A percentile compares a stretch with the other conserved stretches of the same genome.
Evolutionary conservation across 1,140 invertebrate species (phyloP).

Genomic region (Procambarus clarkii): DNA sequence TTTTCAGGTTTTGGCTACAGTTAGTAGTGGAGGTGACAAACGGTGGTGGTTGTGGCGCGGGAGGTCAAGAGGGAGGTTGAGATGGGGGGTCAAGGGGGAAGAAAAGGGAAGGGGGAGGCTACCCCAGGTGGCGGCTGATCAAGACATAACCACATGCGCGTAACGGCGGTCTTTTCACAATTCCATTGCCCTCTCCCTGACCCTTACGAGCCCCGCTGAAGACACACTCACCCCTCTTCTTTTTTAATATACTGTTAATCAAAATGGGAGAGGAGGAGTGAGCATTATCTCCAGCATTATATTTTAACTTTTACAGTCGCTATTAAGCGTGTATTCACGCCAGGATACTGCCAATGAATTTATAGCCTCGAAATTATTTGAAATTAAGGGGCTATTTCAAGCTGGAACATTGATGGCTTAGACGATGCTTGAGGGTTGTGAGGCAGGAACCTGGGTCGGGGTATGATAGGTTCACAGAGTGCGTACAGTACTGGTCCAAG

Average conservation of each 20-base stretch:
- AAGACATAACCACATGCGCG: conserved; percentile 33
- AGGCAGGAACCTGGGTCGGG: too few relatives aligned
- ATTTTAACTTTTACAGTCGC: neutral
- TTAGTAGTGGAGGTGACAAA: too few relatives aligned
- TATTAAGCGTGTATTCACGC: conserved; percentile 9
- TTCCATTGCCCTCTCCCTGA: neutral
- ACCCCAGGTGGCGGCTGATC: conserved; percentile 39
- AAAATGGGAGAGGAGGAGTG: neutral
- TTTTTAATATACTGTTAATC: neutral
- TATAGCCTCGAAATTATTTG: neutral
- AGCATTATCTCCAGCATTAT: neutral
- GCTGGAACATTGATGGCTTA: neutral
- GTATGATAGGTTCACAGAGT: too few relatives aligned
- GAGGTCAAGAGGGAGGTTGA: too few relatives aligned
- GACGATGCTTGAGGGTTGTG: too few relatives aligned
- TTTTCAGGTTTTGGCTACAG: too few relatives aligned
- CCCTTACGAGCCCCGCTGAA: neutral
- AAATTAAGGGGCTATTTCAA: neutral
- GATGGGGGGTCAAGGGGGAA: too few relatives aligned
- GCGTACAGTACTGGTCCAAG: too few relatives aligned
- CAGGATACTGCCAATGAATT: conserved; percentile 4
- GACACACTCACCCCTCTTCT: neutral
- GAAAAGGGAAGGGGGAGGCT: neutral
- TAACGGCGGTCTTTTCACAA: conserved; percentile 11
- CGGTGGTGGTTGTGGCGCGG: too few relatives aligned